Evolutionary conservation across 2,888 invertebrate genomes (phyloP).

Genomic region (Tipula vernalis): DNA sequence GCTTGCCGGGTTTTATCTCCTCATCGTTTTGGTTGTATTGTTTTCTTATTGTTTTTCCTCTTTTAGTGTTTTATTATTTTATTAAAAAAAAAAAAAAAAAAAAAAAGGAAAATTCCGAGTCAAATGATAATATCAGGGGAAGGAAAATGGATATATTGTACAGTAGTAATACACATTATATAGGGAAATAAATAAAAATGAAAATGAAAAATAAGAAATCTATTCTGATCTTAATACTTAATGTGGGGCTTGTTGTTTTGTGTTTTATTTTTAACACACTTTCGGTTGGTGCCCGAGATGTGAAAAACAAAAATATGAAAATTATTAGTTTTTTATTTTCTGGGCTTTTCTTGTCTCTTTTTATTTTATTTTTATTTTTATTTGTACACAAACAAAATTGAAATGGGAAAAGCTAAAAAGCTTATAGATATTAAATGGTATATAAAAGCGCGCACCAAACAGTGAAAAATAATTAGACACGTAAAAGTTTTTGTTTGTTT

Average conservation of each 20-base stretch:
- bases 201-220: not conserved
- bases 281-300: not conserved
- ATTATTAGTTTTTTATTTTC: not conserved
- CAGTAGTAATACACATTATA: not conserved
- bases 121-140: not conserved
- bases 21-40: not conserved
- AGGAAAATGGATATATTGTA: not conserved
- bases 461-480: not conserved
- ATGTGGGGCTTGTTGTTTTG: not conserved
- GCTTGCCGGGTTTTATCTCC: not conserved
- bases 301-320: not conserved
- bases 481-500: too few species aligned
- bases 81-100: not conserved
- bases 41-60: not conserved
- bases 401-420: not conserved
- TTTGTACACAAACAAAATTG: not conserved
- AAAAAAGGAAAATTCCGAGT: not conserved
- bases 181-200: not conserved
- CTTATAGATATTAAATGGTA: constrained; percentile 4
- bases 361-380: not conserved
- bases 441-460: not conserved
- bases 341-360: not conserved
- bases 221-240: not conserved
- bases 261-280: not conserved
- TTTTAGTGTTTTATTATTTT: constrained; percentile 4